A percentile compares a stretch with the other conserved stretches of the same genome.
These are phyloP conservation scores for Pelvicachromis taeniatus DNA, from an alignment of 2,113 vertebrate species.

Conservation along the genomic window DNA sequence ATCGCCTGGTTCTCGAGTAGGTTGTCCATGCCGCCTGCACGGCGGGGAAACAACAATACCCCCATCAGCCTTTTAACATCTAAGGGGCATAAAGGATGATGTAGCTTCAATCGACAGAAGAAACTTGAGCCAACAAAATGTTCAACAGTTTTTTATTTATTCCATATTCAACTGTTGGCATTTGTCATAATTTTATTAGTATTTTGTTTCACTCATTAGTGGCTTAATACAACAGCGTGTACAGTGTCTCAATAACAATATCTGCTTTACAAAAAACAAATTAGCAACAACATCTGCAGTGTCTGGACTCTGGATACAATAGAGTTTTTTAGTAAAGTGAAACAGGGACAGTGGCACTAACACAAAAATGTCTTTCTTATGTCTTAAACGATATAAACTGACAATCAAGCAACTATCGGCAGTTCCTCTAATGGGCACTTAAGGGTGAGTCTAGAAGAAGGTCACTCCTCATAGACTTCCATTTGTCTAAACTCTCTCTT, in stretches of 20 bases:
- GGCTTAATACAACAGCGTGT: slow-evolving; percentile 47
- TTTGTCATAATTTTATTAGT: slow-evolving; percentile 40
- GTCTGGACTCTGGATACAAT: not conserved
- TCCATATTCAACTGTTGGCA: slow-evolving; percentile 4
- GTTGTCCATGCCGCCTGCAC: too few species aligned
- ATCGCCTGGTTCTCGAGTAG: too few species aligned
- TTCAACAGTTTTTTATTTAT: slow-evolving; percentile 44
- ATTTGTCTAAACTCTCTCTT: not conserved
- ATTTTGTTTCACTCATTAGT: slow-evolving; percentile 46
- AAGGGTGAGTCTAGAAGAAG: not conserved
- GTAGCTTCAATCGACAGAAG: not conserved
- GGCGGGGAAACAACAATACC: not conserved
- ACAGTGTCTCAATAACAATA: slow-evolving; percentile 31
- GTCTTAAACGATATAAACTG: not conserved
- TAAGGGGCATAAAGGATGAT: not conserved
- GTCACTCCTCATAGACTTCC: not conserved
- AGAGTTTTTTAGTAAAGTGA: not conserved
- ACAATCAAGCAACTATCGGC: not conserved
- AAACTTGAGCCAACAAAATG: not conserved
- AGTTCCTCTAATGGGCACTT: not conserved
- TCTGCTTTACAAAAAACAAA: not conserved
- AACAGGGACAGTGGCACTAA: not conserved
- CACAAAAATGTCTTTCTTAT: not conserved
- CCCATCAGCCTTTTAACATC: not conserved
- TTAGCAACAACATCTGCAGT: not conserved